These are phyloP conservation scores for Desmophyllum pertusum DNA, from an alignment of 92 coral and sea anemone genomes.

Conservation along the genomic window DNA sequence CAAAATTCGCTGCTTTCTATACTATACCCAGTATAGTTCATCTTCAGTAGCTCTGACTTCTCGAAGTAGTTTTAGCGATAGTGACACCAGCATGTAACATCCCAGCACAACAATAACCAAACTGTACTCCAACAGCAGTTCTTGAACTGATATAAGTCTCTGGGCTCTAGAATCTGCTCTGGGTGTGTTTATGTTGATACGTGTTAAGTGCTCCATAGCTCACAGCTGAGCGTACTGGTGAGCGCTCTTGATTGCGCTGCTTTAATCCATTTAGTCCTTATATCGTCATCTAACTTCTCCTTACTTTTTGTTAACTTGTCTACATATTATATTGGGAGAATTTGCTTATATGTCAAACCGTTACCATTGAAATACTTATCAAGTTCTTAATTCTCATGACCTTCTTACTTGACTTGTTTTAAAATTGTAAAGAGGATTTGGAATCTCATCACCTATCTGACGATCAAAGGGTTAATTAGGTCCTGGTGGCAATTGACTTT, in stretches of 20 bases:
- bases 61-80: neutral
- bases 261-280: neutral
- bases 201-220: neutral
- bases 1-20: neutral
- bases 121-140: neutral
- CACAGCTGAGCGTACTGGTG: neutral
- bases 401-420: neutral
- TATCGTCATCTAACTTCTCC: neutral
- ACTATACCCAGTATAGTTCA: neutral
- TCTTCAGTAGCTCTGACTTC: neutral
- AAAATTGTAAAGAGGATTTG: neutral
- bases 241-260: neutral
- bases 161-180: neutral
- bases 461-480: neutral
- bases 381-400: neutral
- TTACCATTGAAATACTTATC: neutral
- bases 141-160: slow-evolving; percentile 3
- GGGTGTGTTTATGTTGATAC: neutral
- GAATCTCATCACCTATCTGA: neutral
- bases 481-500: neutral
- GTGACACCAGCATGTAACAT: neutral
- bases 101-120: slow-evolving; percentile 3
- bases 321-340: neutral
- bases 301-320: neutral
- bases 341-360: neutral